Evolutionary conservation across 2,113 vertebrate genomes (phyloP).

Genomic region (Chinchilla lanigera): DNA sequence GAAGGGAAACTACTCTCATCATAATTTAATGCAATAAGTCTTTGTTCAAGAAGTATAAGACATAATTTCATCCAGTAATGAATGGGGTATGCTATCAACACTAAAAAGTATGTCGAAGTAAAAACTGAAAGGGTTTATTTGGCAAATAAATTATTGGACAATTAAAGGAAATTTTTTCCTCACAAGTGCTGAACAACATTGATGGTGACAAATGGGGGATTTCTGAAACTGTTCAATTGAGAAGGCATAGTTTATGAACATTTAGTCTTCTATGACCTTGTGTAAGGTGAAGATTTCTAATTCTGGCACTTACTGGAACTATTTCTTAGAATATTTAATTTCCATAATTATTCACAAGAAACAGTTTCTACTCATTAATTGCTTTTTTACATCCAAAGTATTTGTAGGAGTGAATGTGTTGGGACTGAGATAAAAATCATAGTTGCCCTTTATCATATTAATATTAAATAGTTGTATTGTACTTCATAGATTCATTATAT

Average conservation of each 20-base stretch:
- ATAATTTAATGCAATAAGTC: not conserved
- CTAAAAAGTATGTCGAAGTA: not conserved
- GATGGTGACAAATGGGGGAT: not conserved
- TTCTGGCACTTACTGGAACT: not conserved
- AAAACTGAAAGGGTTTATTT: not conserved
- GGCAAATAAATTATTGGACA: not conserved
- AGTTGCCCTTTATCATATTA: not conserved
- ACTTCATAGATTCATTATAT: not conserved
- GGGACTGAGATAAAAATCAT: not conserved
- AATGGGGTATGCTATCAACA: not conserved
- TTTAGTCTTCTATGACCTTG: not conserved
- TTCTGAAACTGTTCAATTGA: not conserved
- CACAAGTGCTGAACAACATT: not conserved
- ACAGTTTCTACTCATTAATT: not conserved
- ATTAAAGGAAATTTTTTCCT: not conserved
- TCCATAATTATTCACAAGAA: not conserved
- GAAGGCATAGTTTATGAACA: not conserved
- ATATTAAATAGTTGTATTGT: not conserved
- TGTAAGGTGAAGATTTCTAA: not conserved
- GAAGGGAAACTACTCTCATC: not conserved
- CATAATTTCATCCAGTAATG: not conserved
- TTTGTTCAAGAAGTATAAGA: not conserved
- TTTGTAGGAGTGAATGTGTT: not conserved
- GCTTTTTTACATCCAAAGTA: not conserved
- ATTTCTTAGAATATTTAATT: slow-evolving; percentile 5